Evolutionary conservation across 1,140 invertebrate genomes (phyloP).

Genomic region (Pinna nobilis): DNA sequence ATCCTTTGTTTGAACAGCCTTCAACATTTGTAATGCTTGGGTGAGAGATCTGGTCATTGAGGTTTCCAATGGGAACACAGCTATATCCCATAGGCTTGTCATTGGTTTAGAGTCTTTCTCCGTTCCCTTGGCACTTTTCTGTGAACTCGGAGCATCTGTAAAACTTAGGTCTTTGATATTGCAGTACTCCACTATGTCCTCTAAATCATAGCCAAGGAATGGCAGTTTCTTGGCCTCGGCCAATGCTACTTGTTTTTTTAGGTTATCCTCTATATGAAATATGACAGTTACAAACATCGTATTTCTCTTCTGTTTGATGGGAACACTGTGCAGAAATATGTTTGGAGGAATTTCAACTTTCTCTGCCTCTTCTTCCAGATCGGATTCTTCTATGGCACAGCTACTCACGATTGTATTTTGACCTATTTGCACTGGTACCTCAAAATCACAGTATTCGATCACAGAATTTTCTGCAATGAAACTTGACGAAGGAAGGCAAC

Average conservation of each 20-base stretch:
- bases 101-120: conserved; percentile 7
- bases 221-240: conserved; percentile 40
- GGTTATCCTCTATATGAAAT: conserved; percentile 72
- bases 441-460: conserved; percentile 74
- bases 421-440: conserved; percentile 59
- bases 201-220: conserved; percentile 62
- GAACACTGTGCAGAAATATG: conserved; percentile 73
- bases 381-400: conserved; percentile 53
- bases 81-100: conserved; percentile 69
- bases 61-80: conserved; percentile 66
- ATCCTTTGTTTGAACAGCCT: conserved; percentile 34
- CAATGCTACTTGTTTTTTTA: conserved; percentile 65
- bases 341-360: conserved; percentile 62
- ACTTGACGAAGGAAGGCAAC: conserved; percentile 44
- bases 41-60: conserved; percentile 69
- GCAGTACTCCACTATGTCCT: conserved; percentile 37
- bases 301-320: conserved; percentile 52
- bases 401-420: conserved; percentile 74
- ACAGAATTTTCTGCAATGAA: conserved; percentile 55
- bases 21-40: conserved; percentile 48
- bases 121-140: conserved; percentile 25
- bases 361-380: neutral
- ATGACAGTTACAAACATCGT: conserved; percentile 72
- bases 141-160: no score
- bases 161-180: conserved; percentile 18